These are phyloP conservation scores for Apteryx mantelli DNA, from an alignment of 2,113 vertebrate genomes.

Conservation along the genomic window DNA sequence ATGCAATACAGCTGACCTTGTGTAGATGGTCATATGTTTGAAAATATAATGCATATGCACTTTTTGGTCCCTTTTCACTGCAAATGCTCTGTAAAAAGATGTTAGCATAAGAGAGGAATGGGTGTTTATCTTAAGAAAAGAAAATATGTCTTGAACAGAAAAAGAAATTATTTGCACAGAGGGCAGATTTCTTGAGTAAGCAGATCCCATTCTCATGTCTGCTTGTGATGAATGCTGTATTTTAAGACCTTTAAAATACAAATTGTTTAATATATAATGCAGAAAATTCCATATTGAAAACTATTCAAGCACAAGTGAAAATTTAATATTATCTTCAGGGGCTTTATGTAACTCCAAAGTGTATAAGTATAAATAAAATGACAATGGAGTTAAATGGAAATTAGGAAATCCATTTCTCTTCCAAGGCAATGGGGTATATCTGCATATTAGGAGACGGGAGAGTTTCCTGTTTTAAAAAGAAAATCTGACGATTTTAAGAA, in stretches of 20 bases:
- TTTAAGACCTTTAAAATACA: not conserved
- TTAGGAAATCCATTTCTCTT: not conserved
- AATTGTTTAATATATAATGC: not conserved
- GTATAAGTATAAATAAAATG: not conserved
- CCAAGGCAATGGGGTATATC: not conserved
- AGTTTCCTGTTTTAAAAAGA: not conserved
- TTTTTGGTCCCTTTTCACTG: not conserved
- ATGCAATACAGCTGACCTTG: not conserved
- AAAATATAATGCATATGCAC: not conserved
- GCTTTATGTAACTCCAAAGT: not conserved
- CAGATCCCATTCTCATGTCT: not conserved
- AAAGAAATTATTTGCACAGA: not conserved
- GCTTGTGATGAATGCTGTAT: not conserved
- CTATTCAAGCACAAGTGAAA: not conserved
- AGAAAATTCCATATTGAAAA: not conserved
- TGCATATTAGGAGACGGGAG: not conserved
- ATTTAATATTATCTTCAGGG: not conserved
- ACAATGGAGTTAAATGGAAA: not conserved
- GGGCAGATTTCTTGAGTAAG: not conserved
- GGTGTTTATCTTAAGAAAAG: not conserved
- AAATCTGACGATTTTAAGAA: not conserved
- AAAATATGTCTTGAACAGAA: not conserved
- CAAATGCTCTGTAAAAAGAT: not conserved
- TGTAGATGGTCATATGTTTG: accelerated
- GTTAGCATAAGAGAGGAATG: not conserved